These are phyloP conservation scores for Sander lucioperca DNA, from an alignment of 2,113 vertebrate species.

Conservation along the genomic window DNA sequence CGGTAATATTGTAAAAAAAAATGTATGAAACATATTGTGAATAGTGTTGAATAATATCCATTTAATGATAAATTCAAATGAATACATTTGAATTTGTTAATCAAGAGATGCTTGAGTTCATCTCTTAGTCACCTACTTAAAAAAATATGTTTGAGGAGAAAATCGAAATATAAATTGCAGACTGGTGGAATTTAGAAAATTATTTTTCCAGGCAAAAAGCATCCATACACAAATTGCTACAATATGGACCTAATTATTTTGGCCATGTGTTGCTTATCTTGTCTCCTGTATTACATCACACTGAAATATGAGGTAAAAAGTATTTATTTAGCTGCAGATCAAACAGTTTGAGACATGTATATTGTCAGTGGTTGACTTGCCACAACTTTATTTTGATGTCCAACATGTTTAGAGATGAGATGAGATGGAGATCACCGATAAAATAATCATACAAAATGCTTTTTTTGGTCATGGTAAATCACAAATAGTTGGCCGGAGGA, in stretches of 20 bases:
- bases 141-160: too few relatives aligned
- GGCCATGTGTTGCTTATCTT: too few relatives aligned
- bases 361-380: slow-evolving; percentile 16
- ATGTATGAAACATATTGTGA: too few relatives aligned
- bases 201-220: not conserved
- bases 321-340: slow-evolving; percentile 72
- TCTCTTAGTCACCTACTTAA: too few relatives aligned
- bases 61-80: too few relatives aligned
- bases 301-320: slow-evolving; percentile 23
- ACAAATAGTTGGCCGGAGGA: slow-evolving; percentile 25
- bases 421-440: slow-evolving; percentile 6
- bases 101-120: too few relatives aligned
- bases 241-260: too few relatives aligned
- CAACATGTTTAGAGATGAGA: slow-evolving; percentile 12
- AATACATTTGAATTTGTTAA: too few relatives aligned
- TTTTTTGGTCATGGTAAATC: slow-evolving; percentile 32
- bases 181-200: not conserved
- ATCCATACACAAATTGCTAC: not conserved
- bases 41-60: too few relatives aligned
- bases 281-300: not conserved
- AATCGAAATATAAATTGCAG: too few relatives aligned
- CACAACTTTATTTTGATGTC: slow-evolving; percentile 37
- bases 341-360: slow-evolving; percentile 51
- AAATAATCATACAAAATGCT: slow-evolving; percentile 61
- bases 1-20: too few relatives aligned